phyloP scores from a whole-genome alignment of 2,888 invertebrate species.

The Heliconius ismenius region DNA sequence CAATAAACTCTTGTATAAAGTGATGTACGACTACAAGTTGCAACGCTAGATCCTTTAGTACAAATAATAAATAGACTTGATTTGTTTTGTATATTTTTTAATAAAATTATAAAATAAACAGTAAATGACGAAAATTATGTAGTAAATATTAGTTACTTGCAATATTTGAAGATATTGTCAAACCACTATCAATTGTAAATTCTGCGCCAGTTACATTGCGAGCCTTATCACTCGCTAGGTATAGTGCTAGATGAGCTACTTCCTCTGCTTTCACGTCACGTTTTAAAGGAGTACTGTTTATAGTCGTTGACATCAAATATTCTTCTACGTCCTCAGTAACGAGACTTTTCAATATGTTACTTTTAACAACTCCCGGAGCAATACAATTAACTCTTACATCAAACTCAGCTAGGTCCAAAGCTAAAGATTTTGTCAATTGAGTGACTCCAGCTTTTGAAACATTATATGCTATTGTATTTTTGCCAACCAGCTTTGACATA shows the following conservation, averaged over 20 bases:
- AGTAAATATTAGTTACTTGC: too few relatives aligned
- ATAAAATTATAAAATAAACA: too few relatives aligned
- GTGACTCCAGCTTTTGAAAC: slow-evolving; percentile 88
- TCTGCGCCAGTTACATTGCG: slow-evolving; percentile 55
- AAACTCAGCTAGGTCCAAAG: slow-evolving; percentile 83
- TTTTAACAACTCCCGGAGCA: slow-evolving; percentile 85
- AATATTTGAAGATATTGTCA: too few relatives aligned
- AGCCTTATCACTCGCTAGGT: slow-evolving; percentile 57
- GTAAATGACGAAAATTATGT: too few relatives aligned
- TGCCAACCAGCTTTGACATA: slow-evolving; percentile 27
- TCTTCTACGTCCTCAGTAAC: neutral
- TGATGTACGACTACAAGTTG: too few relatives aligned
- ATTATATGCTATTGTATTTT: slow-evolving; percentile 68
- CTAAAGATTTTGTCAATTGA: slow-evolving; percentile 87
- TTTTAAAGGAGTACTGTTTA: slow-evolving; percentile 34
- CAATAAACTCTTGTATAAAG: too few relatives aligned
- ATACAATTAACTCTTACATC: slow-evolving; percentile 86
- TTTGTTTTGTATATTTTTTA: too few relatives aligned
- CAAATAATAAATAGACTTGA: too few relatives aligned
- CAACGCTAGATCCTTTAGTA: too few relatives aligned
- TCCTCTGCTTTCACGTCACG: slow-evolving; percentile 51
- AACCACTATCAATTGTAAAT: slow-evolving; percentile 31
- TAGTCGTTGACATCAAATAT: too few relatives aligned
- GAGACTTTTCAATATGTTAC: slow-evolving; percentile 47
- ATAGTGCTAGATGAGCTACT: slow-evolving; percentile 53